Evolutionary conservation across 2,797 vertebrate species (phyloP).

Genomic region (Danio tinwini): DNA sequence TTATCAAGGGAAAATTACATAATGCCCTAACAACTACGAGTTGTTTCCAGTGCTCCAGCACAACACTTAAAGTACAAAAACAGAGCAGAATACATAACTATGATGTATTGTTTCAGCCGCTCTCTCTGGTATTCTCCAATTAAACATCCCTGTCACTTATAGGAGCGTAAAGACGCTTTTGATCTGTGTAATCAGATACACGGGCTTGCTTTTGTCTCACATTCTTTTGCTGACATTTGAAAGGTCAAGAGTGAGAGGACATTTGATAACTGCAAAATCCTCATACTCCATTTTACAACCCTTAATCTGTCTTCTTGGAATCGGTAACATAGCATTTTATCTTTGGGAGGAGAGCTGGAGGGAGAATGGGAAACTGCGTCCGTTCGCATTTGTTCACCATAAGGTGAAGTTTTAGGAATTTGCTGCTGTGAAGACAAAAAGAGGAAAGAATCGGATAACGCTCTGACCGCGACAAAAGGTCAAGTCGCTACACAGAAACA

Average conservation of each 20-base stretch:
- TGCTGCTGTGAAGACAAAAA: conserved; percentile 43
- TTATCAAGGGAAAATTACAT: conserved; percentile 63
- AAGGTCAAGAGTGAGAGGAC: conserved; percentile 84
- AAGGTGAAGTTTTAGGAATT: conserved; percentile 54
- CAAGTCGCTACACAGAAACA: conserved; percentile 41
- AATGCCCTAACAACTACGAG: conserved; percentile 54
- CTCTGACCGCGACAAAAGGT: conserved; percentile 23
- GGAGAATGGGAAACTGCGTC: conserved; percentile 49
- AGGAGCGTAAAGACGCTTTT: conserved; percentile 75
- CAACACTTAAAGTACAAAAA: conserved; percentile 56
- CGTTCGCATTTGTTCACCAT: conserved; percentile 42
- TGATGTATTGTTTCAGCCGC: conserved; percentile 59
- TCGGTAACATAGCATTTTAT: conserved; percentile 78
- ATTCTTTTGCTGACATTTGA: conserved; percentile 81
- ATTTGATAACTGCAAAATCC: conserved; percentile 83
- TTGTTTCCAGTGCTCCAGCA: conserved; percentile 49
- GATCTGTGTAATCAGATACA: conserved; percentile 79
- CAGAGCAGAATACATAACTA: conserved; percentile 51
- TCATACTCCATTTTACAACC: conserved; percentile 77
- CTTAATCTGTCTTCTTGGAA: conserved; percentile 79
- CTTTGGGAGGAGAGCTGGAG: conserved; percentile 70
- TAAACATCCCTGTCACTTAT: conserved; percentile 64
- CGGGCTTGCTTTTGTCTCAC: conserved; percentile 76
- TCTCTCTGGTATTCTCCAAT: conserved; percentile 72
- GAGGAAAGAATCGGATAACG: conserved; percentile 40